phyloP scores from a whole-genome alignment of 2,888 invertebrate genomes.

The Caenorhabditis virilis region DNA sequence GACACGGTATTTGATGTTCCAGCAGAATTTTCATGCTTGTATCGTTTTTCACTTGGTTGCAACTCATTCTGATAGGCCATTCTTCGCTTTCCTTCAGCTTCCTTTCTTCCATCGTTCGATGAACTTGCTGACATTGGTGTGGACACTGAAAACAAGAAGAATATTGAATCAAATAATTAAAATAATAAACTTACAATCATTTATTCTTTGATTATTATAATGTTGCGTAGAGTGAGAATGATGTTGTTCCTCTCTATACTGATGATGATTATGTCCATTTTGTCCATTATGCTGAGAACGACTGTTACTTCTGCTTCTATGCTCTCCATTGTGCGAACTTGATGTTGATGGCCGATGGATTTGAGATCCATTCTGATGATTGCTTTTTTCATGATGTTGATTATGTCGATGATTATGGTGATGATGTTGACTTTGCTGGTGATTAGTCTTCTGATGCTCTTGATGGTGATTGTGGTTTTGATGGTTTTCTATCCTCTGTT shows the following conservation, averaged over 20 bases:
- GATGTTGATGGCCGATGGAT: neutral
- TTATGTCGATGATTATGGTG: constrained; percentile 1
- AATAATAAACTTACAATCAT: too few species aligned
- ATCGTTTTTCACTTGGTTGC: neutral
- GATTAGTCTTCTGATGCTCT: neutral
- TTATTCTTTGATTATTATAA: too few species aligned
- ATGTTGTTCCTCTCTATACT: neutral
- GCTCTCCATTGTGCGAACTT: too few species aligned
- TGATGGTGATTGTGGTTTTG: constrained; percentile 3
- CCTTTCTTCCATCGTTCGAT: too few species aligned
- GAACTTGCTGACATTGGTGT: too few species aligned
- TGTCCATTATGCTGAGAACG: neutral
- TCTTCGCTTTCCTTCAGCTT: too few species aligned
- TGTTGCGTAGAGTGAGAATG: too few species aligned
- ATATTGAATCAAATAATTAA: too few species aligned
- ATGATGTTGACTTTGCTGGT: neutral
- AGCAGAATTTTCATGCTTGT: neutral
- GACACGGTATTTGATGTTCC: neutral
- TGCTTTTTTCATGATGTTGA: constrained; percentile 1
- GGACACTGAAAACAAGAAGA: too few species aligned
- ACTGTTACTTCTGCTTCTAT: too few species aligned
- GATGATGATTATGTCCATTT: neutral
- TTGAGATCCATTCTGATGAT: neutral
- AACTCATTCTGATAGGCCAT: neutral
- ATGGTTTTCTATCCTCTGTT: neutral